Conservation (phyloP, 2,113 vertebrate species). For the Halcyon senegalensis region DNA sequence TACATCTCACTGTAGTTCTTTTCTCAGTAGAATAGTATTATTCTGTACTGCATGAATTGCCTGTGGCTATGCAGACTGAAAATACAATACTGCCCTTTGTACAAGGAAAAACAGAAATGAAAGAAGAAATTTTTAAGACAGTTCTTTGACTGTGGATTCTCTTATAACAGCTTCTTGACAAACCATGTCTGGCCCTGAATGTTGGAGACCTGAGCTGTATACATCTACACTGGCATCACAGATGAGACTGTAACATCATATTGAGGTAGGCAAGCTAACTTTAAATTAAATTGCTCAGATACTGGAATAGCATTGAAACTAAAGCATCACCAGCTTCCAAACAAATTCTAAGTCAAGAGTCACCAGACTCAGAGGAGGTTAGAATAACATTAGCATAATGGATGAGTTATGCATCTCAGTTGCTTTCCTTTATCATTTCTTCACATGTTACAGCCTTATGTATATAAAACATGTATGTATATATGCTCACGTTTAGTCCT, state of each 20-base stretch:
- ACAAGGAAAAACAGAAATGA: constrained; percentile 7
- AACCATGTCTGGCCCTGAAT: not conserved
- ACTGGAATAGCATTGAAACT: not conserved
- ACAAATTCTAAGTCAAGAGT: not conserved
- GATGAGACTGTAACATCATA: not conserved
- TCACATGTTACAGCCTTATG: not conserved
- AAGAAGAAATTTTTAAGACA: constrained; percentile 40
- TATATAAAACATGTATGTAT: not conserved
- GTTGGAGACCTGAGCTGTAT: not conserved
- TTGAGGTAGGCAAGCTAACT: not conserved
- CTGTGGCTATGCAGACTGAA: constrained; percentile 28
- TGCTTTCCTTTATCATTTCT: not conserved
- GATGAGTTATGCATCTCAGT: not conserved
- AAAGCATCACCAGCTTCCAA: not conserved
- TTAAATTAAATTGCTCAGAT: not conserved
- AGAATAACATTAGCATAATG: not conserved
- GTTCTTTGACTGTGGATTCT: not conserved
- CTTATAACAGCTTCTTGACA: not conserved
- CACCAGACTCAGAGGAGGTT: not conserved
- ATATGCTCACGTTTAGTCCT: not conserved
- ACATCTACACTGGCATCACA: not conserved
- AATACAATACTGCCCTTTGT: not conserved
- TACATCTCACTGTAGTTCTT: not conserved
- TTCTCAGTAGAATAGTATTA: constrained; percentile 23
- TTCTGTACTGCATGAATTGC: not conserved